Conservation (phyloP, 1,140 invertebrate species). For the Tetramorium simillimum region DNA sequence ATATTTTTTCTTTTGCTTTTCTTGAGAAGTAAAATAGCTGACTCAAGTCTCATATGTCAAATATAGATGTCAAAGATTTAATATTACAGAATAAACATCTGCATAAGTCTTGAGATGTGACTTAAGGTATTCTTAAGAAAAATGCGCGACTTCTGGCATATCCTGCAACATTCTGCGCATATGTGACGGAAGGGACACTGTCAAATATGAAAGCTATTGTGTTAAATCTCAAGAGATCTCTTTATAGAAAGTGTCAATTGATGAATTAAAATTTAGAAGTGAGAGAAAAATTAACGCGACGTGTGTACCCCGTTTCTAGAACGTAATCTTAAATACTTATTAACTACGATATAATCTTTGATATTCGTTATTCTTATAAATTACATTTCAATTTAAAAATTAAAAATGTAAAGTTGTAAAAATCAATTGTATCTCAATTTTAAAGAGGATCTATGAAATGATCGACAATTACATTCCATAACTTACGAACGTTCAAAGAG, state of each 20-base stretch:
- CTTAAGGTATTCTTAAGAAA: background rate
- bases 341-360: constrained; percentile 43
- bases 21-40: background rate
- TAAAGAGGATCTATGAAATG: background rate
- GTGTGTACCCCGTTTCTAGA: constrained; percentile 44
- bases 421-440: constrained; percentile 37
- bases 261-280: constrained; percentile 46
- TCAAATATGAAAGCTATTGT: constrained; percentile 31
- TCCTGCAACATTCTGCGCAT: background rate
- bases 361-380: constrained; percentile 54
- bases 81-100: background rate
- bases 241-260: constrained; percentile 57
- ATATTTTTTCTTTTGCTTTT: background rate
- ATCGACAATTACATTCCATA: constrained; percentile 20
- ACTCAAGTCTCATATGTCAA: background rate
- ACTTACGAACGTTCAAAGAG: background rate
- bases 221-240: constrained; percentile 45
- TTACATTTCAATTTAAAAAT: constrained; percentile 36
- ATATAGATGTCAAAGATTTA: background rate
- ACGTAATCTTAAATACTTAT: constrained; percentile 42
- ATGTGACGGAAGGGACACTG: background rate
- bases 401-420: constrained; percentile 9
- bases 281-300: constrained; percentile 10
- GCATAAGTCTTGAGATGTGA: background rate
- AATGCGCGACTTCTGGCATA: constrained; percentile 23